Conservation (phyloP, 2,888 invertebrate genomes). For the Dichetophora obliterata region DNA sequence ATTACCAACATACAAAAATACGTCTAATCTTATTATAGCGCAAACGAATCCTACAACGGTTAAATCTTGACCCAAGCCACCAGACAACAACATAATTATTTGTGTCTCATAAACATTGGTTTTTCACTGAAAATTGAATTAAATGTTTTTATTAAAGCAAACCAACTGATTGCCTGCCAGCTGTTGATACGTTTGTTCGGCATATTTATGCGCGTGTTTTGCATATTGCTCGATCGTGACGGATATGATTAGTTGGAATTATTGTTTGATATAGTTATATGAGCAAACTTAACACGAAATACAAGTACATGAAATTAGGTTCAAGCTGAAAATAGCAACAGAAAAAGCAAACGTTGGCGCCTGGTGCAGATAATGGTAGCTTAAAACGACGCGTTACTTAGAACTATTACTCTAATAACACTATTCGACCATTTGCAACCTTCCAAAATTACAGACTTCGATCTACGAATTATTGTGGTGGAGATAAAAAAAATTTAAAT, state of each 20-base stretch:
- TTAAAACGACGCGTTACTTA: neutral
- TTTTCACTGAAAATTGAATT: conserved; percentile 22
- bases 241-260: conserved; percentile 6
- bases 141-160: neutral
- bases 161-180: neutral
- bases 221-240: conserved; percentile 12
- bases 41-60: neutral
- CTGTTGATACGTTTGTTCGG: neutral
- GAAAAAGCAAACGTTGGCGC: neutral
- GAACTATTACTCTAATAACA: neutral
- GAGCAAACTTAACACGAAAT: neutral
- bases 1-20: too few species aligned
- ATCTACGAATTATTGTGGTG: too few species aligned
- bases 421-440: too few species aligned
- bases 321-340: neutral
- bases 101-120: neutral
- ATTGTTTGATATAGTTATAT: conserved; percentile 11
- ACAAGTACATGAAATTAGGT: neutral
- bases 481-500: too few species aligned
- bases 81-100: conserved; percentile 1
- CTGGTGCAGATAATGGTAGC: neutral
- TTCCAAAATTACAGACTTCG: too few species aligned
- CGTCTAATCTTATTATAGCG: neutral
- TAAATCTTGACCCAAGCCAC: neutral
- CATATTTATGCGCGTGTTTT: neutral